Percentiles rank a stretch among this genome's conserved stretches.
phyloP scores from a whole-genome alignment of 2,888 invertebrate species.

The Candidula unifasciata region DNA sequence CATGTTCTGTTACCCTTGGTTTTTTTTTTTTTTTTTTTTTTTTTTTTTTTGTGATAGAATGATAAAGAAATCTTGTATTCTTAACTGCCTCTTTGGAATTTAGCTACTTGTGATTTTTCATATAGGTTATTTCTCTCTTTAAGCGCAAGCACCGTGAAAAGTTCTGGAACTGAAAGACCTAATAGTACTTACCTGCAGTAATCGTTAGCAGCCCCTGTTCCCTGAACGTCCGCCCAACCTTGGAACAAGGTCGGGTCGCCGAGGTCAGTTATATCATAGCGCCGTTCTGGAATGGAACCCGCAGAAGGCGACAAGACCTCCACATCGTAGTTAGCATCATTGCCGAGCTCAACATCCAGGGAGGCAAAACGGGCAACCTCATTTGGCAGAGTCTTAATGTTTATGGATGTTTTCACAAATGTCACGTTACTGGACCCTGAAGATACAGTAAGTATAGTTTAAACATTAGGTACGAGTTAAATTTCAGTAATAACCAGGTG shows the following conservation, averaged over 20 bases:
- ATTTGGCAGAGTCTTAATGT: slow-evolving; percentile 1
- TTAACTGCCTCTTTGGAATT: no score
- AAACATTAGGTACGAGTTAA: no score
- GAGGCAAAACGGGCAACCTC: slow-evolving; percentile 52
- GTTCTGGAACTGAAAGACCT: no score
- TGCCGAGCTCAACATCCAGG: slow-evolving; percentile 55
- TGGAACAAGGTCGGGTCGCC: slow-evolving; percentile 59
- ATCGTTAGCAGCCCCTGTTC: slow-evolving; percentile 64
- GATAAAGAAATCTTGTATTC: no score
- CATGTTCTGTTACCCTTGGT: no score
- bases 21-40: no score
- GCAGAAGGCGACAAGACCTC: slow-evolving; percentile 54
- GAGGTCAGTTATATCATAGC: slow-evolving; percentile 60
- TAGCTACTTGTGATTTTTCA: neutral
- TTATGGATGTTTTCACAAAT: slow-evolving; percentile 45
- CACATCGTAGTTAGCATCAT: slow-evolving; percentile 50
- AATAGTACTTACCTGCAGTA: slow-evolving; percentile 61
- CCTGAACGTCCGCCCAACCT: slow-evolving; percentile 67
- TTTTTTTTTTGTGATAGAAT: no score
- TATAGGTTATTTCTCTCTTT: neutral
- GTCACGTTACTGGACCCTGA: slow-evolving; percentile 34
- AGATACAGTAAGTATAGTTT: no score
- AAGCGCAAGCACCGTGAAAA: neutral
- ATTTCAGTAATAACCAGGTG: no score
- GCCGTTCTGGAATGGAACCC: slow-evolving; percentile 53